Conservation (phyloP, 92 coral and sea anemone genomes). For the Parazoanthus darwini region DNA sequence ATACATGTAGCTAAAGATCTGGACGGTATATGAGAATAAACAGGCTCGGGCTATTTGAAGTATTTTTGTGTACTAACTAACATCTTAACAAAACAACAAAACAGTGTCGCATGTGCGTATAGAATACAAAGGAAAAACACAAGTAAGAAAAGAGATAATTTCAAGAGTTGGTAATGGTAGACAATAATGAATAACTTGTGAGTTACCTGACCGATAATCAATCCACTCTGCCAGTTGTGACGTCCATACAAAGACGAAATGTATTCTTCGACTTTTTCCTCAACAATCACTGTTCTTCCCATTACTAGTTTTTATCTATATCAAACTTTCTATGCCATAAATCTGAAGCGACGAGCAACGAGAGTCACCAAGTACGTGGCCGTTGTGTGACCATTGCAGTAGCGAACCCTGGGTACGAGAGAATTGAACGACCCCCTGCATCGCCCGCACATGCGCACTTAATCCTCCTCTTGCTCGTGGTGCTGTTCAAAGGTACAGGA, state of each 20-base stretch:
- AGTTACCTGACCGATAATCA: slow-evolving; percentile 86
- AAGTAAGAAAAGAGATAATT: neutral
- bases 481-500: slow-evolving; percentile 59
- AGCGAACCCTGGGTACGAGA: slow-evolving; percentile 32
- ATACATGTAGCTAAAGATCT: no score
- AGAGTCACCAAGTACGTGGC: neutral
- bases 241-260: slow-evolving; percentile 80
- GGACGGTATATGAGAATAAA: no score
- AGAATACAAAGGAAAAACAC: no score
- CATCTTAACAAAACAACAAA: no score
- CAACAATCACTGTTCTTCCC: slow-evolving; percentile 89
- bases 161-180: no score
- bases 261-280: slow-evolving; percentile 76
- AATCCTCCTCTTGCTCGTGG: slow-evolving; percentile 90
- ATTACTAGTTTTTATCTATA: slow-evolving; percentile 22
- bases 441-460: slow-evolving; percentile 78
- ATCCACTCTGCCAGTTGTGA: slow-evolving; percentile 80
- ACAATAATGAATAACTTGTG: no score
- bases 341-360: neutral
- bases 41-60: no score
- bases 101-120: no score
- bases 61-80: no score
- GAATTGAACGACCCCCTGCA: slow-evolving; percentile 68
- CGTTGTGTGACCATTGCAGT: neutral
- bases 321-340: no score